Percentiles rank a stretch among this genome's conserved stretches.
phyloP scores from a whole-genome alignment of 2,888 invertebrate genomes.

The Agrotis ipsilon region DNA sequence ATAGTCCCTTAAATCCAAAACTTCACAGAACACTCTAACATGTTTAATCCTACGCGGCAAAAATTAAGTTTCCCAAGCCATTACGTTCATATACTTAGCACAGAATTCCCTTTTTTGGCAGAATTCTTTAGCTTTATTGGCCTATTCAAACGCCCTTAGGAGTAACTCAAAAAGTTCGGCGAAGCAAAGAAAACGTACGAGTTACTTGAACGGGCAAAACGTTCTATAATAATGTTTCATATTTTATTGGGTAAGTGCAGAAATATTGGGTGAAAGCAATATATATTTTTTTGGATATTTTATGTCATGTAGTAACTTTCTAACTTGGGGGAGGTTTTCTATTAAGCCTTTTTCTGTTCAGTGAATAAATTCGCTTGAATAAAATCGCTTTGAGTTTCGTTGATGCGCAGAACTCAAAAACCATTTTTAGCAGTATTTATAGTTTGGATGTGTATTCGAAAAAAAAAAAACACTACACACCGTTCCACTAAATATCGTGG shows the following conservation, averaged over 20 bases:
- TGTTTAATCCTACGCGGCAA: slow-evolving; percentile 39
- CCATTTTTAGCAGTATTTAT: no score
- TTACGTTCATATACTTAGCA: slow-evolving; percentile 66
- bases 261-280: slow-evolving; percentile 47
- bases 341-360: slow-evolving; percentile 7
- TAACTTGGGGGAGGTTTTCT: slow-evolving; percentile 16
- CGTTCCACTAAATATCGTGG: no score
- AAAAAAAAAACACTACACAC: no score
- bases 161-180: slow-evolving; percentile 65
- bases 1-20: slow-evolving; percentile 25
- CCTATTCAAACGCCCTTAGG: slow-evolving; percentile 59
- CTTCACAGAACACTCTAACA: slow-evolving; percentile 24
- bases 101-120: slow-evolving; percentile 54
- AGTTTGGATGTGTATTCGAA: no score
- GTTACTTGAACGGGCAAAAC: slow-evolving; percentile 57
- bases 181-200: slow-evolving; percentile 65
- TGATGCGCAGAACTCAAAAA: no score
- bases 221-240: slow-evolving; percentile 61
- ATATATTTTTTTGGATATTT: slow-evolving; percentile 33
- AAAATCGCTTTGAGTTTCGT: background rate
- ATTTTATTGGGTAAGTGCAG: slow-evolving; percentile 64
- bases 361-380: slow-evolving; percentile 6
- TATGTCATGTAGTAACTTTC: slow-evolving; percentile 40
- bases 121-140: slow-evolving; percentile 64
- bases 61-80: slow-evolving; percentile 61